Evolutionary conservation across 64 coral and sea anemone genomes (phyloP), one percentile per base, ranked within the genome.

Genomic region (Montipora sp.): DNA sequence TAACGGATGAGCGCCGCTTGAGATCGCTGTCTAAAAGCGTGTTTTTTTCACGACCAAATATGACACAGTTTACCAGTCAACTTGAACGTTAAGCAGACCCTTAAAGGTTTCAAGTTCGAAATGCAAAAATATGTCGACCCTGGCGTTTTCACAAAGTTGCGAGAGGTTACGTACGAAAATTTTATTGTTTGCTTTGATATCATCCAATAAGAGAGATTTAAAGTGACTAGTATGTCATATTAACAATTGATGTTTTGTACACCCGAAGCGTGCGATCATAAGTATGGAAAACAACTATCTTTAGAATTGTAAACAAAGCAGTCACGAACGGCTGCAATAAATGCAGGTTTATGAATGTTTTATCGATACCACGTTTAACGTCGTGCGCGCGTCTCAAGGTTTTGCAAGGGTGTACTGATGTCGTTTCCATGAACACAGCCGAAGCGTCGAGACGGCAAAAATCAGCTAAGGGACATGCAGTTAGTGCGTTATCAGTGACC

Each of bases 171-270:
- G 53, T 57, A 11, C 36, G 22, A 36, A 8, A 16, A 5, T 15
- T 82, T 45, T 12, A 82, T 82, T 43, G 55, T 79, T 14, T 14
- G 24, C 53, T 36, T 15, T 2, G 53, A 11, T 22, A 82, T 67
- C 1, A 12, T 47, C 55, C 23, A 47, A 47, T 66, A 67, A 18
- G 23, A 15, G 55, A 18, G 5, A 21, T 85, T 47, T 69, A 66
- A 85, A 71, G 8, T 63, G 60, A 63, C 60, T 12, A 11, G 24
- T 59, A 85, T 85, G 82, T 85, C 43, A 71, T 47, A 85, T 85
- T 85, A 85, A 85, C 82, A 49, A 85, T 85, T 85, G 61, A 85
- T 85, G 65, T 47, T 72, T 70, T 20, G 19, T 85, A 22, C 13
- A n/a, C 12, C 82, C 11, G 61, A 49, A 72, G 63, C 82, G 63